These are phyloP conservation scores for Alouatta palliata DNA, from an alignment of 2,113 vertebrate genomes.

Conservation along the genomic window DNA sequence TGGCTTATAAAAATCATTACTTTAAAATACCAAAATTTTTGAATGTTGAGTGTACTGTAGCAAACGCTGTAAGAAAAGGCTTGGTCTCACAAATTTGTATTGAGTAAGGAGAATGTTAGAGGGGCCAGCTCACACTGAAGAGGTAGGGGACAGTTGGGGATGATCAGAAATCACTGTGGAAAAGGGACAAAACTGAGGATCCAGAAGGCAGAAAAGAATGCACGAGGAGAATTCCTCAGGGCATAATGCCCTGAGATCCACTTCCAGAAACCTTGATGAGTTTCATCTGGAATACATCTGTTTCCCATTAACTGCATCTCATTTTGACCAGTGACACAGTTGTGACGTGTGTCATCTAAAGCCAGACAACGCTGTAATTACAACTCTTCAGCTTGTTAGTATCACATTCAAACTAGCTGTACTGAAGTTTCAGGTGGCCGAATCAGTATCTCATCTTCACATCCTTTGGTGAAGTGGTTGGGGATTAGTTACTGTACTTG, in stretches of 20 bases:
- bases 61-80: background rate
- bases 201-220: background rate
- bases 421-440: background rate
- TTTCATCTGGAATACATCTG: background rate
- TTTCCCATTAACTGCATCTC: background rate
- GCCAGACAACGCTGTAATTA: background rate
- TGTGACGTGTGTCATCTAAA: background rate
- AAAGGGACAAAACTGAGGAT: background rate
- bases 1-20: background rate
- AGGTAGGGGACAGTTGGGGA: background rate
- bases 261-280: background rate
- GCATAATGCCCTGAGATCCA: background rate
- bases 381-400: background rate
- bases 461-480: background rate
- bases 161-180: background rate
- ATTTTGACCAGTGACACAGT: background rate
- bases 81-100: background rate
- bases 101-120: background rate
- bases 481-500: background rate
- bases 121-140: background rate
- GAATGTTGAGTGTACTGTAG: background rate
- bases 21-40: background rate
- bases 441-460: background rate
- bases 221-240: background rate
- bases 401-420: background rate